Base-by-base conservation (phyloP, 64 coral and sea anemone species). In the Montipora sp. region DNA sequence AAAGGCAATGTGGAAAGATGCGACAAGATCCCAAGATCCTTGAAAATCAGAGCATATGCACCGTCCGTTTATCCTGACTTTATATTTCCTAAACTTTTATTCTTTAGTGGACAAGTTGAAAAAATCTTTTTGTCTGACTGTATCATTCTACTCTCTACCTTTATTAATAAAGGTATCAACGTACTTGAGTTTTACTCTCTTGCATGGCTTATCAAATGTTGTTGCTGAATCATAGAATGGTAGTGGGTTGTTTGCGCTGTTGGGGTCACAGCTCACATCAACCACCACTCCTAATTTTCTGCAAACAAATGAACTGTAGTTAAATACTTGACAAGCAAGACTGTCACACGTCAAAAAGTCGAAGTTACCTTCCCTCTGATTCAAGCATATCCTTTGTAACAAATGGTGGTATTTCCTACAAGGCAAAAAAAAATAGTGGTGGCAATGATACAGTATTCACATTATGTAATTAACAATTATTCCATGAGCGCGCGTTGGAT, bases 361-460 rank as follows among this genome's bases (percentile, higher is more conserved):
- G 12, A 15, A 4, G 22, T 65, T 77, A 94, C 92, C 92, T 94
- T 3, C 83, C 50, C 75, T 81, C 51, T 81, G 71, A 83, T 61
- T 89, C 87, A 9, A 94, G 53, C 78, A 94, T 89, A 13, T 94
- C 92, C 44, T 63, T 53, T 77, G 87, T 94, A 11, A 94, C n/a
- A 77, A 94, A 94, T 75, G 92, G 87, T 18, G 87, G 87, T 59
- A 94, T 94, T 89, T 94, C 83, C 92, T 94, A 36, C 36, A 36
- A 36, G 36, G 36, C 36, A 36, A 36, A 36, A 36, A 36, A 36
- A 36, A 36, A 36, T 36, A 36, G 36, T 36, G 36, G 36, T 36
- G 2, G 36, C 36, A 36, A 36, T 36, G 2, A 36, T 36, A 36
- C 36, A 36, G 36, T 36, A 36, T 36, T 36, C 36, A 36, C 36